These are phyloP conservation scores for Polyodon spathula DNA, from an alignment of 2,113 vertebrate species.

Conservation along the genomic window DNA sequence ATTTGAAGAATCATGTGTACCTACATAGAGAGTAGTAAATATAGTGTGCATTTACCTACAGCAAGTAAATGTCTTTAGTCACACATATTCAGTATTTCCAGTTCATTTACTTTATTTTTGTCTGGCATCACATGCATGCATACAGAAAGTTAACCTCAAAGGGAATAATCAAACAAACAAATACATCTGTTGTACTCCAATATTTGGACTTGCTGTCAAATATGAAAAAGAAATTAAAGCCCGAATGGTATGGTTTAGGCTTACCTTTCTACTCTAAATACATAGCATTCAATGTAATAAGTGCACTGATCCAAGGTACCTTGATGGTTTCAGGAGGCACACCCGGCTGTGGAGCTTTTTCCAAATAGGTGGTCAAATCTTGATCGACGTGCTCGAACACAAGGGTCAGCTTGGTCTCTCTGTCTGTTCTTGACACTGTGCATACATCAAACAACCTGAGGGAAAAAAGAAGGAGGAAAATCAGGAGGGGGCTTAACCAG, in stretches of 20 bases:
- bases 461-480: conserved; percentile 30
- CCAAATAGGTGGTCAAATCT: conserved; percentile 95
- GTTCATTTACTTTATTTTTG: too few relatives aligned
- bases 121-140: too few relatives aligned
- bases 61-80: too few relatives aligned
- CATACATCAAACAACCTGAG: conserved; percentile 92
- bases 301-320: conserved; percentile 50
- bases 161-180: too few relatives aligned
- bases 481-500: background rate
- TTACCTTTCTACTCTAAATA: background rate
- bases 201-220: too few relatives aligned
- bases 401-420: conserved; percentile 93
- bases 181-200: too few relatives aligned
- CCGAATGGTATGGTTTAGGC: background rate
- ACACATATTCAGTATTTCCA: too few relatives aligned
- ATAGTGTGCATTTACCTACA: too few relatives aligned
- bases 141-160: too few relatives aligned
- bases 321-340: conserved; percentile 95
- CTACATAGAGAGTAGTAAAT: too few relatives aligned
- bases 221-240: background rate
- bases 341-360: conserved; percentile 94
- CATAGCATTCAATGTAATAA: background rate
- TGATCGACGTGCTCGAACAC: conserved; percentile 98
- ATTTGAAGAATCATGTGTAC: too few relatives aligned
- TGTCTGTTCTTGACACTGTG: conserved; percentile 88